phyloP scores from a whole-genome alignment of 2,113 vertebrate species.

The Catagonus wagneri region DNA sequence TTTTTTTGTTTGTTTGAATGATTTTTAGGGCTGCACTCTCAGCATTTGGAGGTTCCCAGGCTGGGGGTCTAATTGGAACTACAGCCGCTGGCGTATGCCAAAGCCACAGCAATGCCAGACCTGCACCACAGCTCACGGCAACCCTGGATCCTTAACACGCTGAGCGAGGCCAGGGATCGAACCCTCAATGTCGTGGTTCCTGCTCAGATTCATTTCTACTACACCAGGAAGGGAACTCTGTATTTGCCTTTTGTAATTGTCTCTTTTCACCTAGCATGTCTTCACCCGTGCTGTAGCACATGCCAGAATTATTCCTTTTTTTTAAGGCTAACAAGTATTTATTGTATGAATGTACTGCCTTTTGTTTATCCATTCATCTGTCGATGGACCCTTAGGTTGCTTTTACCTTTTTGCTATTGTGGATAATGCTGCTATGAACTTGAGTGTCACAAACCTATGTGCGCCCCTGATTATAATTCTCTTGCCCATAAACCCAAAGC shows the following conservation, averaged over 20 bases:
- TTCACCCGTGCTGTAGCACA: background rate
- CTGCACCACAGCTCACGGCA: no score
- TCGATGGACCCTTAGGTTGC: background rate
- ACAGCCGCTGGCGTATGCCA: no score
- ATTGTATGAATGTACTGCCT: background rate
- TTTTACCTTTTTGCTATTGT: background rate
- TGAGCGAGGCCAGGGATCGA: no score
- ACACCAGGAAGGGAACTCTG: no score
- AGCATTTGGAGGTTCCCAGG: no score
- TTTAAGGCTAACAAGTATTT: background rate
- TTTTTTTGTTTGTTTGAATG: background rate
- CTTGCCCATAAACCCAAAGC: background rate
- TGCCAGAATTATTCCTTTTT: background rate
- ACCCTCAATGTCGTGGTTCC: no score
- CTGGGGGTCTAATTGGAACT: no score
- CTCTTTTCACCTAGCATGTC: background rate
- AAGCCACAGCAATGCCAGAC: no score
- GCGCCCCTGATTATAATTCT: background rate
- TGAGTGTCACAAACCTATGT: background rate
- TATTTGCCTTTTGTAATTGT: background rate
- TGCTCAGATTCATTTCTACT: no score
- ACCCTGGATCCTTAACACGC: no score
- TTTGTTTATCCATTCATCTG: background rate
- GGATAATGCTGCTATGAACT: background rate
- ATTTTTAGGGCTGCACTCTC: no score